Base-by-base conservation (phyloP, 2,888 invertebrate genomes). In the Phalera bucephala region DNA sequence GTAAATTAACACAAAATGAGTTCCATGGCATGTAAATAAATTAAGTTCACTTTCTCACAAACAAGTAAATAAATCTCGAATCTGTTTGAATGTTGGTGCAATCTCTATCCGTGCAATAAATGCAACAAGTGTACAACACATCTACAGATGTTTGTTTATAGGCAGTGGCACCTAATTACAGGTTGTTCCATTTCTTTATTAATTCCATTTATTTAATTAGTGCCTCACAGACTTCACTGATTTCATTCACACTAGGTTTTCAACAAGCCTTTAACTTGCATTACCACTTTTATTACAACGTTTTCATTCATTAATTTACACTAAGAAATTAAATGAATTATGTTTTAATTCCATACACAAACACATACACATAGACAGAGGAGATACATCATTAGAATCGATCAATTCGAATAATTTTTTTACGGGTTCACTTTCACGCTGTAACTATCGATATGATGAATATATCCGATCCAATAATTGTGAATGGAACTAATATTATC, bases 41-140 rank as follows among this genome's bases (percentile, higher is more conserved):
- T 52, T 71, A 72, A 49, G 51, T 70, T 77, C 73, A 81, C 85
- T 85, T 83, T 84, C 77, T 77, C 78, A 75, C 65, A 72, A 78
- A 76, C 72, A 73, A 66, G 72, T 75, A 72, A 77, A 78, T 71
- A 36, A 40, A 40, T 50, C 22, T 67, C 63, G 64, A 61, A 2
- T 25, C 25, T 3, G 17, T 79, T 79, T 75, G 80, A 88, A 88
- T 86, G 82, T 85, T 64, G 75, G 68, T 79, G 83, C 28, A 25
- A 11, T 2, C 5, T n/a, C n/a, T n/a, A n/a, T n/a, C 8, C n/a
- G 8, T 9, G 9, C n/a, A 9, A 22, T 5, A 22, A 11, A 15
- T 3, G 11, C 74, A 78, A 75, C 77, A 78, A 78, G 76, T 75
- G 71, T 64, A 57, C 12, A 6, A 25, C 11, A 11, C 25, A 25